Conservation (phyloP, 2,113 vertebrate genomes). For the Smithornis capensis region DNA sequence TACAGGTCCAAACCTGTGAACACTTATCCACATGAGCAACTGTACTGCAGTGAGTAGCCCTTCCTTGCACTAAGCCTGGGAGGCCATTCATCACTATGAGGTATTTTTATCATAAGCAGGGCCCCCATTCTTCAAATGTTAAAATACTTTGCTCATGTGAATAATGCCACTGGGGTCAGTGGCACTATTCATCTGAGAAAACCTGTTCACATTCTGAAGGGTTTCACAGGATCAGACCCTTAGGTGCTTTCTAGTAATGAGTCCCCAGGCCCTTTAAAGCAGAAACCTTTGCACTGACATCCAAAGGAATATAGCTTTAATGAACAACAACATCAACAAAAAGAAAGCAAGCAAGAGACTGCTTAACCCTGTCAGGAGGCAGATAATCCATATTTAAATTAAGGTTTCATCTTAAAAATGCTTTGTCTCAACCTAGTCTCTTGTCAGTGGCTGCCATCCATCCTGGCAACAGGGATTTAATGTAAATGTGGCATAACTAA, state of each 20-base stretch:
- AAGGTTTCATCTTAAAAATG: conserved; percentile 62
- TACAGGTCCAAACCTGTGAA: neutral
- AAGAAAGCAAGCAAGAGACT: conserved; percentile 16
- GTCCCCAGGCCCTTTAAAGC: neutral
- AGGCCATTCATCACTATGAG: neutral
- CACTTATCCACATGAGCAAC: neutral
- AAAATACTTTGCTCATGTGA: neutral
- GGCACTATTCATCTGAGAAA: neutral
- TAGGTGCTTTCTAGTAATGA: neutral
- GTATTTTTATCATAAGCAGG: neutral
- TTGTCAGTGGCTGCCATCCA: conserved; percentile 66
- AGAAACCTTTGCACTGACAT: conserved; percentile 7
- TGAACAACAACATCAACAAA: conserved; percentile 25
- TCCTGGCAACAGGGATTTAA: conserved; percentile 66
- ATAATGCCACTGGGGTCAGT: neutral
- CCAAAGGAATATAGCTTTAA: conserved; percentile 45
- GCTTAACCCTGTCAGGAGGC: conserved; percentile 43
- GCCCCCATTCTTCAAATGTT: neutral
- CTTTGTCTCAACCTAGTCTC: conserved; percentile 59
- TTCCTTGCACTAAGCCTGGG: neutral
- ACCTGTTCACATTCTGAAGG: neutral
- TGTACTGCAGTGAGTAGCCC: neutral
- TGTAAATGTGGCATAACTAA: conserved; percentile 74
- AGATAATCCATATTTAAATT: conserved; percentile 62
- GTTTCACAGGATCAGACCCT: neutral